Evolutionary conservation across 2,888 invertebrate genomes (phyloP).

Genomic region (Chrysina gloriosa): DNA sequence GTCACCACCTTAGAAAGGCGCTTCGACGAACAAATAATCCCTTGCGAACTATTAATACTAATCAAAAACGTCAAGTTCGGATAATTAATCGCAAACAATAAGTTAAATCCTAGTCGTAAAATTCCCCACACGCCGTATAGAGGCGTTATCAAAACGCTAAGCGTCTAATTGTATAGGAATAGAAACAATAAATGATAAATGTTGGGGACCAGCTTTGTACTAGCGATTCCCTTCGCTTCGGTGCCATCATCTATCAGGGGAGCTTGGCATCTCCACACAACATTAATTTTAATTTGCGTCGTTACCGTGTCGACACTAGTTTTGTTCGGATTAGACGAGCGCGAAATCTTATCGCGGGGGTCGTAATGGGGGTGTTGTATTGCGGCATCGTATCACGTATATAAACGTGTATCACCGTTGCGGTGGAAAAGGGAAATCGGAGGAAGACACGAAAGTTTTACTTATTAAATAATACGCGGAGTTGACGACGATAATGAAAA

Average conservation of each 20-base stretch:
- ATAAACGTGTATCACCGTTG: not conserved
- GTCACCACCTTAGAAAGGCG: not conserved
- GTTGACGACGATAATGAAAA: not conserved
- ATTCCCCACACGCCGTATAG: no score
- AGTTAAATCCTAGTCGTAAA: not conserved
- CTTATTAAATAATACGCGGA: not conserved
- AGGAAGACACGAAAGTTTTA: not conserved
- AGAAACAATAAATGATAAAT: constrained; percentile 36
- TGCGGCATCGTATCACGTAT: not conserved
- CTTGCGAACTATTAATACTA: not conserved
- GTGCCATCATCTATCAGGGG: not conserved
- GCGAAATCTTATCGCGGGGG: constrained; percentile 13
- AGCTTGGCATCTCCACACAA: constrained; percentile 7
- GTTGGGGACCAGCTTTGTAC: not conserved
- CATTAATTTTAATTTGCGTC: constrained; percentile 23
- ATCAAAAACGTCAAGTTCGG: not conserved
- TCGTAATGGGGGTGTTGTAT: not conserved
- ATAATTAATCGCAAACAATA: not conserved
- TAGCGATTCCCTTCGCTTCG: not conserved
- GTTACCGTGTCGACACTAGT: constrained; percentile 18
- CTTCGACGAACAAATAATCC: not conserved
- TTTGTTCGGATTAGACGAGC: constrained; percentile 21
- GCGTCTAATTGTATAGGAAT: constrained; percentile 16
- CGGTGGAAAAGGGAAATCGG: not conserved
- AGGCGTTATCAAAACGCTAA: not conserved